Percentiles rank a stretch among this genome's conserved stretches.
Evolutionary conservation across 2,797 vertebrate genomes (phyloP).

Genomic region (Ceryle rudis): DNA sequence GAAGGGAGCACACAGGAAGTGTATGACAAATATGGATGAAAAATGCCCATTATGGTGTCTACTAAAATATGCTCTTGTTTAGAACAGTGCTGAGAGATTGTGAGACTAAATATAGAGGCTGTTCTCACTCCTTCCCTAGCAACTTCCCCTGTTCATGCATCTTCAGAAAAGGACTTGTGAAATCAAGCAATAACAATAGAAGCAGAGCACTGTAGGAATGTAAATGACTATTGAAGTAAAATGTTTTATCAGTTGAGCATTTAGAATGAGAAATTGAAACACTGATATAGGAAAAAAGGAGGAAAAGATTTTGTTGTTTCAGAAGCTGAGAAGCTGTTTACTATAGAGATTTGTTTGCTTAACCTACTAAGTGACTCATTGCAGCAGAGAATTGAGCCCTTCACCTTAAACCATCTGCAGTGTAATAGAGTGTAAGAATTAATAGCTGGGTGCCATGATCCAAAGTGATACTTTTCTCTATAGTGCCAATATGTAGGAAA

Average conservation of each 20-base stretch:
- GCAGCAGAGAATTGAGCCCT: neutral
- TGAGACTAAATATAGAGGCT: conserved; percentile 20
- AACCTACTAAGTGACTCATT: conserved; percentile 43
- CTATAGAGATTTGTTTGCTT: conserved; percentile 45
- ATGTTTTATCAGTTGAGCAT: neutral
- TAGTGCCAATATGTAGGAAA: neutral
- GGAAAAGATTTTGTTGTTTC: neutral
- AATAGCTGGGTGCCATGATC: conserved; percentile 14
- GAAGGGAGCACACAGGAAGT: neutral
- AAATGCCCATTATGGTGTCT: neutral
- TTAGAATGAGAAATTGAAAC: neutral
- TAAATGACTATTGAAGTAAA: neutral
- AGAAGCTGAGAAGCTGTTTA: conserved; percentile 7
- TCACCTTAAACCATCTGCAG: conserved; percentile 32
- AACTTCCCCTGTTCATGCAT: neutral
- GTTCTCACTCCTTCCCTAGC: conserved; percentile 8
- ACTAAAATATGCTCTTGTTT: neutral
- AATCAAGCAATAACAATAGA: neutral
- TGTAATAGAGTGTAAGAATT: conserved; percentile 16
- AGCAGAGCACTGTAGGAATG: neutral
- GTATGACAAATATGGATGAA: neutral
- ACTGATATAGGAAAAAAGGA: neutral
- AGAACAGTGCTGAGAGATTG: neutral
- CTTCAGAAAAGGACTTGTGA: neutral
- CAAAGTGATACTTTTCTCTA: neutral